phyloP scores from a whole-genome alignment of 2,888 invertebrate genomes.

The Heliconius aoede region DNA sequence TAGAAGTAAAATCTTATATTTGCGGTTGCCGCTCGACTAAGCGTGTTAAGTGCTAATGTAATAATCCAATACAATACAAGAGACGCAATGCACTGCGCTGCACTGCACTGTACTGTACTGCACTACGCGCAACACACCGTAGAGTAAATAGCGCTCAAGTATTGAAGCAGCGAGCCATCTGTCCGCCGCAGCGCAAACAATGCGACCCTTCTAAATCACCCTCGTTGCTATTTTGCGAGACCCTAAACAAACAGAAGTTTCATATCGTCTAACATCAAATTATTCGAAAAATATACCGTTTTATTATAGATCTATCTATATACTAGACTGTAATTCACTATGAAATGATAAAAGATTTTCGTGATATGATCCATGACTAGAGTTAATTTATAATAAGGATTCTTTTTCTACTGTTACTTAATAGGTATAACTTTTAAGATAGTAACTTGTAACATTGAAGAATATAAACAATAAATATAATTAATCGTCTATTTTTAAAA shows the following conservation, averaged over 20 bases:
- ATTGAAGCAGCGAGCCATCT: slow-evolving; percentile 76
- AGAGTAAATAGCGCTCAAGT: slow-evolving; percentile 82
- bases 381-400: too few species aligned
- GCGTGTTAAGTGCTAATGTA: slow-evolving; percentile 83
- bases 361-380: neutral
- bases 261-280: slow-evolving; percentile 48
- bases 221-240: slow-evolving; percentile 71
- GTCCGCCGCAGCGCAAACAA: slow-evolving; percentile 78
- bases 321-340: neutral
- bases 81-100: slow-evolving; percentile 56
- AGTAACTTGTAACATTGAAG: neutral
- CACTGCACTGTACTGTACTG: slow-evolving; percentile 57
- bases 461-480: neutral
- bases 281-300: slow-evolving; percentile 51
- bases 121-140: slow-evolving; percentile 51
- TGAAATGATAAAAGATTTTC: neutral
- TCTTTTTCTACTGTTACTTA: neutral
- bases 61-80: slow-evolving; percentile 83
- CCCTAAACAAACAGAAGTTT: slow-evolving; percentile 77
- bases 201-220: slow-evolving; percentile 75
- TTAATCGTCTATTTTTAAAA: neutral
- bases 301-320: slow-evolving; percentile 33
- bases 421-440: neutral
- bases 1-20: slow-evolving; percentile 61
- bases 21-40: slow-evolving; percentile 77